Conservation (phyloP, 2,113 vertebrate genomes). For the Nipponia nippon region DNA sequence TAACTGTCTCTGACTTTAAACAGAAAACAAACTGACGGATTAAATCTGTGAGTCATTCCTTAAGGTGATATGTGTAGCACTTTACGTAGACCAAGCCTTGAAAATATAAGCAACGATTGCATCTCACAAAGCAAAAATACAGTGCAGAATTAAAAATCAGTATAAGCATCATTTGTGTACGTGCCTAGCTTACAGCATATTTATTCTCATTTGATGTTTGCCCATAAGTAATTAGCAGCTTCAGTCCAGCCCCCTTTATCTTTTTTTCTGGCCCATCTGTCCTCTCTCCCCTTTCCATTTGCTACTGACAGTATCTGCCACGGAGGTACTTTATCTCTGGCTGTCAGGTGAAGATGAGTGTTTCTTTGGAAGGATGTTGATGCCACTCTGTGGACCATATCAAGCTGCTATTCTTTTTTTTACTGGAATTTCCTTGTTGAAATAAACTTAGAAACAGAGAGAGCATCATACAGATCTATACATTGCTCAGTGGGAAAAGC, state of each 20-base stretch:
- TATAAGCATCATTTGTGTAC: background rate
- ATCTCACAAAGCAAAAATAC: background rate
- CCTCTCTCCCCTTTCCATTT: background rate
- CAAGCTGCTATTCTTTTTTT: background rate
- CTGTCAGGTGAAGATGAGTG: background rate
- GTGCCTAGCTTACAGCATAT: background rate
- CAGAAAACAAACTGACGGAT: slow-evolving; percentile 21
- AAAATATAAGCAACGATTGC: background rate
- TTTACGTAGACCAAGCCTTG: background rate
- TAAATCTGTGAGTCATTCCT: slow-evolving; percentile 27
- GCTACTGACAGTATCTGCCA: background rate
- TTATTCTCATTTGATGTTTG: background rate
- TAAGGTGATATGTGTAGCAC: background rate
- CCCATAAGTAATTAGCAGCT: background rate
- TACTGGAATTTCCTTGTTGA: background rate
- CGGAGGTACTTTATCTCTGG: background rate
- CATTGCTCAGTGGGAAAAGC: background rate
- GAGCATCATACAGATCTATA: background rate
- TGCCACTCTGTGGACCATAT: background rate
- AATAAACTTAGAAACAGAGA: background rate
- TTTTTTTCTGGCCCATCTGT: background rate
- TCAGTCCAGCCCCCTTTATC: background rate
- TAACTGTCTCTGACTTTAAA: slow-evolving; percentile 36
- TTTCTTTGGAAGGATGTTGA: background rate
- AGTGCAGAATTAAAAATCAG: background rate